A percentile compares a stretch with the other conserved stretches of the same genome.
These are phyloP conservation scores for Pachyramphus minor DNA, from an alignment of 2,113 vertebrate species.

Conservation along the genomic window DNA sequence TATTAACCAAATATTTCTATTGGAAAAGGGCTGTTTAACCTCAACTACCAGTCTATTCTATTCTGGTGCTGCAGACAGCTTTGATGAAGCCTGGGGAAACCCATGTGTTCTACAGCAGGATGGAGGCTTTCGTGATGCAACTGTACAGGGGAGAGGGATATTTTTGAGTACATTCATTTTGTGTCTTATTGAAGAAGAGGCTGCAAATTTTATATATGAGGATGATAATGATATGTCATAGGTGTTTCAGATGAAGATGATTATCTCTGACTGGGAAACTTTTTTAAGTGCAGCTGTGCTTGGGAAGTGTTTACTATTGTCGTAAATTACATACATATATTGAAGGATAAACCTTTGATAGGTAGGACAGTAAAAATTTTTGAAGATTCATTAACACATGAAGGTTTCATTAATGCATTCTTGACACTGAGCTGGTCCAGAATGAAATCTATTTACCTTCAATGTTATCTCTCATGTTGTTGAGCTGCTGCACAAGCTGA, in stretches of 20 bases:
- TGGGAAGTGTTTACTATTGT: background rate
- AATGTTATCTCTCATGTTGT: constrained; percentile 76
- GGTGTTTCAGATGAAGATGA: background rate
- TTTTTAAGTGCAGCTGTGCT: background rate
- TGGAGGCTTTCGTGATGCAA: background rate
- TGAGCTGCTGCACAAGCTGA: constrained; percentile 78
- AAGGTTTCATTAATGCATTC: background rate
- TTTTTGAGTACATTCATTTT: background rate
- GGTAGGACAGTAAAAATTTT: background rate
- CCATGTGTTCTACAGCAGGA: background rate
- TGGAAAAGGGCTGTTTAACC: background rate
- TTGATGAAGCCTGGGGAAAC: background rate
- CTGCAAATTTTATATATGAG: background rate
- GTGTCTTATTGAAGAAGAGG: background rate
- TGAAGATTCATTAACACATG: background rate
- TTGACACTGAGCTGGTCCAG: background rate
- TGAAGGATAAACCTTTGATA: background rate
- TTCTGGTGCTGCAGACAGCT: background rate
- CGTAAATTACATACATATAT: background rate
- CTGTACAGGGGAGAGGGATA: background rate
- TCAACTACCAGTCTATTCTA: background rate
- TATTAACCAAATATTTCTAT: background rate
- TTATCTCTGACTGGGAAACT: background rate
- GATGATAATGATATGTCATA: background rate
- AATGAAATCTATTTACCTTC: constrained; percentile 78